phyloP scores from a whole-genome alignment of 2,113 vertebrate genomes.

The Proteles cristata region DNA sequence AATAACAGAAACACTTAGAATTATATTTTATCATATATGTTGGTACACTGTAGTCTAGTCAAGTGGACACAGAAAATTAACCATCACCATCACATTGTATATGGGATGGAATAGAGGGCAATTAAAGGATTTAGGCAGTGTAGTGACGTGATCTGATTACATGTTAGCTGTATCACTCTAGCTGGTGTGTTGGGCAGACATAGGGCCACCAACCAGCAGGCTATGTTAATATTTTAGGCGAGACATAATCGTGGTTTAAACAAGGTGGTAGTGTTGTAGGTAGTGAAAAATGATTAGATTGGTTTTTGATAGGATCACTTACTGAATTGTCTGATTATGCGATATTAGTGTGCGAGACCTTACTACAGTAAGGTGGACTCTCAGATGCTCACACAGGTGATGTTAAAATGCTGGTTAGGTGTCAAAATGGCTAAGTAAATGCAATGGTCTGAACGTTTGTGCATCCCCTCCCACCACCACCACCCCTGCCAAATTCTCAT shows the following conservation, averaged over 20 bases:
- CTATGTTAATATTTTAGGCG: neutral
- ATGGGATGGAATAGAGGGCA: neutral
- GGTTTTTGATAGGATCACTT: neutral
- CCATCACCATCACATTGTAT: neutral
- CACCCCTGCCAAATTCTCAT: neutral
- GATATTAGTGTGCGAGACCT: neutral
- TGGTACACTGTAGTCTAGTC: neutral
- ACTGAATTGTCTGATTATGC: neutral
- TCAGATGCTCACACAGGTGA: neutral
- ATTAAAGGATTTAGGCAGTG: neutral
- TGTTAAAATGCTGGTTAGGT: neutral
- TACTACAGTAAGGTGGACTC: neutral
- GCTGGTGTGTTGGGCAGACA: neutral
- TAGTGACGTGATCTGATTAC: neutral
- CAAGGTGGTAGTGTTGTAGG: neutral
- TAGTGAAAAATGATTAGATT: neutral
- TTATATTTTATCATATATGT: neutral
- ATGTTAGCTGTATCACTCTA: neutral
- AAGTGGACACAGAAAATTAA: slow-evolving; percentile 2
- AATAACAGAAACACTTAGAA: neutral
- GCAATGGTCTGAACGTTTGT: neutral
- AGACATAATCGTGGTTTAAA: neutral
- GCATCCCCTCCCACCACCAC: neutral
- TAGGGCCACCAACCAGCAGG: neutral
- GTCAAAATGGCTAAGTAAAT: neutral